phyloP scores from a whole-genome alignment of 2,888 invertebrate genomes.

The Agrochola lychnidis region DNA sequence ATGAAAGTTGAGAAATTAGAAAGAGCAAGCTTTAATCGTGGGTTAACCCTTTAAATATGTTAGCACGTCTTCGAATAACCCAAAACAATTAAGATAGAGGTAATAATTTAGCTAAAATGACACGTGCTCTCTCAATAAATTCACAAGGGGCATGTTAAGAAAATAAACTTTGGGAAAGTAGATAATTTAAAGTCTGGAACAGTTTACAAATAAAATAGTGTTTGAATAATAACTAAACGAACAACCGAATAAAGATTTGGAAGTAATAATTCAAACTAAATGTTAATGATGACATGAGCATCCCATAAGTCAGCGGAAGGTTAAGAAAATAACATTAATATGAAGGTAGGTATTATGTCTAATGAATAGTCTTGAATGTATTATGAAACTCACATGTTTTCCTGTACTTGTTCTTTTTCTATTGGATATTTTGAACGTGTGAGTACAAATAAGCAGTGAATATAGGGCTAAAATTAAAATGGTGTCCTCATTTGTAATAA shows the following conservation, averaged over 20 bases:
- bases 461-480: not conserved
- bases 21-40: slow-evolving; percentile 56
- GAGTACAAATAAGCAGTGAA: not conserved
- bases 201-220: slow-evolving; percentile 21
- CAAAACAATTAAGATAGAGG: slow-evolving; percentile 46
- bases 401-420: not conserved
- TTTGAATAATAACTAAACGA: slow-evolving; percentile 31
- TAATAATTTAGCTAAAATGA: slow-evolving; percentile 55
- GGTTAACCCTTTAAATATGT: slow-evolving; percentile 50
- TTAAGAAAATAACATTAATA: slow-evolving; percentile 43
- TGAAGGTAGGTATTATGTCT: not conserved
- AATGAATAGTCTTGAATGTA: not conserved
- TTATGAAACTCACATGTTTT: not conserved
- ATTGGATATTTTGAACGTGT: not conserved
- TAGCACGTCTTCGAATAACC: slow-evolving; percentile 34
- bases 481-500: not conserved
- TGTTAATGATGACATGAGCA: slow-evolving; percentile 39
- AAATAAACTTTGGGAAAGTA: slow-evolving; percentile 14
- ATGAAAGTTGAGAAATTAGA: slow-evolving; percentile 59
- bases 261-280: slow-evolving; percentile 47
- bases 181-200: slow-evolving; percentile 9
- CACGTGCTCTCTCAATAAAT: slow-evolving; percentile 51
- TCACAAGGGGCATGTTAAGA: slow-evolving; percentile 19
- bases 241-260: not conserved
- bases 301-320: slow-evolving; percentile 32